phyloP scores from a whole-genome alignment of 2,113 vertebrate species.

The Tachysurus fulvidraco region DNA sequence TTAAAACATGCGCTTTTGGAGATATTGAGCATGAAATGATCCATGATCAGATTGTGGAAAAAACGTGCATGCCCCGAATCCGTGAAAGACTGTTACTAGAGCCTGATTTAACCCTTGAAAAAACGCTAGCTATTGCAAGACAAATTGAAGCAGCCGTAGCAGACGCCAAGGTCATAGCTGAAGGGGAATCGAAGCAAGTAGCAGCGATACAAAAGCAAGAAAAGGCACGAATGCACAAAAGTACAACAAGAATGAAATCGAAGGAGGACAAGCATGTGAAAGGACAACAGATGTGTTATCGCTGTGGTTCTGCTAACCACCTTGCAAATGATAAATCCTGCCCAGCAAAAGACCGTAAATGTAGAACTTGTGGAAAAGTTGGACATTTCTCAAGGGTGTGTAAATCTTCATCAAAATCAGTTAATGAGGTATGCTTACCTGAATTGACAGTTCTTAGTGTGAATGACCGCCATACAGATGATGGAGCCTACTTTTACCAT shows the following conservation, averaged over 20 bases:
- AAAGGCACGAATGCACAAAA: slow-evolving; percentile 1
- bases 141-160: too few relatives aligned
- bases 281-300: background rate
- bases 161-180: too few relatives aligned
- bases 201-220: background rate
- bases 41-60: background rate
- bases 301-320: slow-evolving; percentile 4
- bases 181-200: too few relatives aligned
- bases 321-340: background rate
- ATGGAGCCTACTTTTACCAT: too few relatives aligned
- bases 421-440: too few relatives aligned
- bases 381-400: too few relatives aligned
- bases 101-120: background rate
- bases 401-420: too few relatives aligned
- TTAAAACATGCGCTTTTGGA: background rate
- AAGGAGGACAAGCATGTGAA: too few relatives aligned
- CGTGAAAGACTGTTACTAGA: slow-evolving; percentile 29
- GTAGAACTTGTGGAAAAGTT: too few relatives aligned
- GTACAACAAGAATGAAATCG: background rate
- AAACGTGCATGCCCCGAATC: slow-evolving; percentile 7
- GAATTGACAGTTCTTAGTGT: too few relatives aligned
- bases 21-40: slow-evolving; percentile 19
- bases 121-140: background rate
- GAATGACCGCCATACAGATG: too few relatives aligned
- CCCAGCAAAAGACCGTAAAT: background rate